phyloP scores from a whole-genome alignment of 2,113 vertebrate genomes.

The Alaudala cheleensis region DNA sequence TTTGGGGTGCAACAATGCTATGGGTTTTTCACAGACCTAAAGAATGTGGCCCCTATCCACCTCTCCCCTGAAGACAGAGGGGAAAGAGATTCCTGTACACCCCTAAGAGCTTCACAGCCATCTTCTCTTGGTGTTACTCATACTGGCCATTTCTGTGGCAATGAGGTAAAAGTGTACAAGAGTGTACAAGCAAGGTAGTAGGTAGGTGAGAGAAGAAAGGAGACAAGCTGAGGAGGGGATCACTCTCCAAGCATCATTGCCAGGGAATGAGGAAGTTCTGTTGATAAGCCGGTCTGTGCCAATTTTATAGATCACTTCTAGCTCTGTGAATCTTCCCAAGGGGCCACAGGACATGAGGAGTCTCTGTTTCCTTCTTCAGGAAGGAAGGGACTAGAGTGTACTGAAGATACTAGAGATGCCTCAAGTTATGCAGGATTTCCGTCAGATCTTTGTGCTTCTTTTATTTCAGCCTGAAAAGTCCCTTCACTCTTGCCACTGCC shows the following conservation, averaged over 20 bases:
- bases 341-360: background rate
- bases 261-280: background rate
- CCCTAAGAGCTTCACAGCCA: background rate
- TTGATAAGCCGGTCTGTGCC: background rate
- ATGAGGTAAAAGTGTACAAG: background rate
- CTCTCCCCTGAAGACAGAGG: background rate
- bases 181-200: background rate
- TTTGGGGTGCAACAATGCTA: background rate
- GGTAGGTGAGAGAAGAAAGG: background rate
- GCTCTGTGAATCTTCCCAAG: background rate
- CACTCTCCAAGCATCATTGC: fast-evolving
- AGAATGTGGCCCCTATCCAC: background rate
- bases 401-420: background rate
- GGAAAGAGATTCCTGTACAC: background rate
- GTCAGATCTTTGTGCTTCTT: background rate
- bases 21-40: background rate
- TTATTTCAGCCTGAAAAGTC: background rate
- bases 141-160: background rate
- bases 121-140: background rate
- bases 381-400: background rate
- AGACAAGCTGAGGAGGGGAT: background rate
- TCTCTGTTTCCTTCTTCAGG: background rate
- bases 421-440: background rate
- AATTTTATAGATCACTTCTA: background rate
- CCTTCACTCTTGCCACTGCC: background rate